Evolutionary conservation across 2,113 vertebrate species (phyloP), one percentile per base, ranked within the genome.

Genomic region (Aptenodytes forsteri): DNA sequence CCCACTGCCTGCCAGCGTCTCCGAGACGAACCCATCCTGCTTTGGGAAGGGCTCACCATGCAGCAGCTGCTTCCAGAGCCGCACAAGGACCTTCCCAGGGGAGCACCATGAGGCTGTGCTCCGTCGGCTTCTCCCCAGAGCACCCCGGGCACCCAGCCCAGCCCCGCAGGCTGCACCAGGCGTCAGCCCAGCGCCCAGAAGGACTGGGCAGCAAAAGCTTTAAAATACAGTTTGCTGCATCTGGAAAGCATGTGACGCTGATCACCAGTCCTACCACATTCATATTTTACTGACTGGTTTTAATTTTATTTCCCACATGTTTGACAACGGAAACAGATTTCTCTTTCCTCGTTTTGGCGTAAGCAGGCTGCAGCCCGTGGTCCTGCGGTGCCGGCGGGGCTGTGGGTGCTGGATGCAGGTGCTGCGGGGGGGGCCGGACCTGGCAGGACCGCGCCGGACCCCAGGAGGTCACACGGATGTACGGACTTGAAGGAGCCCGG

Each of bases 361-460:
- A 1, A 7, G 18, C 61, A 54, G 66, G 55, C 4, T 2, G 77
- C 42, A 42, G 65, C 36, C 1, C 3, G 0, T 0, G 8, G 38
- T 11, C 30, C 0, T 4, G 72, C 3, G 3, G 64, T 54, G 54
- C 47, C 1, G 2, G 16, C 0, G 2, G 72, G 14, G 10, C n/a
- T 47, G 52, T 0, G 0, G 38, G 38, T 25, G 34, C 50, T n/a
- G 80, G 23, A 18, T 29, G 36, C 34, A 4, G 52, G 77, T 2
- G 5, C 64, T 49, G 27, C 3, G 7, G 19, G 34, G 26, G 26
- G 34, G 29, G 10, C 17, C 3, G 4, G 25, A 11, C 18, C 50
- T 22, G 30, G 38, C 75, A 32, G 77, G 15, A 49, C 6, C 5
- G 0, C 1, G 5, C 47, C 0, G 2, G 42, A 26, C 20, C 42